Evolutionary conservation across 1,140 invertebrate species (phyloP), one percentile per base, ranked within the genome.

Genomic region (Drosophila saltans): DNA sequence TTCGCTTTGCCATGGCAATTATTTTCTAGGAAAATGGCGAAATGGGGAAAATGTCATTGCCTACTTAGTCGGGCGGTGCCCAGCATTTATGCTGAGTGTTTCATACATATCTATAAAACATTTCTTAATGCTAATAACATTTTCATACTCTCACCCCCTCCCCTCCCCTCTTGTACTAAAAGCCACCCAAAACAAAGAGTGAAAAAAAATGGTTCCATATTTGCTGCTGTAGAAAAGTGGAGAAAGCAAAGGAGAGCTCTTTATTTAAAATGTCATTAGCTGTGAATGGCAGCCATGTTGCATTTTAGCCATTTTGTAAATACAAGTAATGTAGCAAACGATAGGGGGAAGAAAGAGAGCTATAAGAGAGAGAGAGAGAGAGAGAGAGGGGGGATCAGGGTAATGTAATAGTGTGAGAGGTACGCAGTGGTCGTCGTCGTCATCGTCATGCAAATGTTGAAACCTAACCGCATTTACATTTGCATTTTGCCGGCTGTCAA

Each of bases 361-460:
- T 21, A 16, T 61, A 28, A n/a, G n/a, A n/a, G 36, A 43, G 48
- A 60, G 58, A n/a, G 57, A 66, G 45, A 9, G 16, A 8, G 8
- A 26, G 45, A 26, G 21, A 40, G 39, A 11, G 21, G 3, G 9
- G 6, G 45, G 9, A 5, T 4, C 1, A 36, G 33, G 33, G 3
- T 36, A 36, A 36, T 36, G 33, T 36, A 36, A 36, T 36, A 36
- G 33, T 36, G 33, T 6, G 33, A 10, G 41, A n/a, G 41, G 24
- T 52, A 77, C 66, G 74, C 41, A 61, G 74, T 40, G 45, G 45
- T 52, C 45, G 45, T 52, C 39, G 45, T 52, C 45, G 45, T 52
- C 39, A 70, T 79, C 78, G 72, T 89, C 72, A 89, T 84, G 84
- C 78, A 89, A 89, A 90, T 90, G 84, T 76, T 89, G 64, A 79